phyloP scores from a whole-genome alignment of 2,797 vertebrate species.

The Diplodus puntazzo region DNA sequence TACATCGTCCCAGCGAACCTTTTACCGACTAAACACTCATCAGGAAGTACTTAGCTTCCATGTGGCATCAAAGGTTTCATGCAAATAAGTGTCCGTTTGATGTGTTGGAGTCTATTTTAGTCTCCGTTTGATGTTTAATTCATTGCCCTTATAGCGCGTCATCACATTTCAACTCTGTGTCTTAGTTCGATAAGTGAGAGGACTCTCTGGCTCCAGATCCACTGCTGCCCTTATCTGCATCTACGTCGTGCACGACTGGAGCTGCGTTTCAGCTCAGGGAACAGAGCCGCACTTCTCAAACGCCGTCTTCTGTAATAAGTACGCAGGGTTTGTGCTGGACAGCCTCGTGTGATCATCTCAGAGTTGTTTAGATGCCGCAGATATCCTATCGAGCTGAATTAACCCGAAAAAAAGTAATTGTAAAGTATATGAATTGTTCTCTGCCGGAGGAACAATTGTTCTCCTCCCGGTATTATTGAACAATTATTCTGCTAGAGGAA shows the following conservation, averaged over 20 bases:
- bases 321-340: neutral
- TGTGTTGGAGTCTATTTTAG: slow-evolving; percentile 9
- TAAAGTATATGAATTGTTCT: neutral
- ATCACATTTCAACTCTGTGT: slow-evolving; percentile 12
- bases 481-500: neutral
- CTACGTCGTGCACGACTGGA: neutral
- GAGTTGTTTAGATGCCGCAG: neutral
- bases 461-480: slow-evolving; percentile 12
- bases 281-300: neutral
- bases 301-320: neutral
- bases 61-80: slow-evolving; percentile 21
- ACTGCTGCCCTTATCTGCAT: neutral
- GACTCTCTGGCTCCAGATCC: neutral
- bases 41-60: slow-evolving; percentile 16
- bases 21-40: slow-evolving; percentile 44
- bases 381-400: neutral
- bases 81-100: slow-evolving; percentile 25
- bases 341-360: neutral
- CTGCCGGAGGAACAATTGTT: slow-evolving; percentile 1
- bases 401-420: neutral
- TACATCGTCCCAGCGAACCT: neutral
- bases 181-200: slow-evolving; percentile 15
- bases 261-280: neutral
- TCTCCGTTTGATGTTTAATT: slow-evolving; percentile 20
- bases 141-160: slow-evolving; percentile 9